Percentiles rank a stretch among this genome's conserved stretches.
phyloP scores from a whole-genome alignment of 2,888 invertebrate genomes.

The Apodemia hepburni region DNA sequence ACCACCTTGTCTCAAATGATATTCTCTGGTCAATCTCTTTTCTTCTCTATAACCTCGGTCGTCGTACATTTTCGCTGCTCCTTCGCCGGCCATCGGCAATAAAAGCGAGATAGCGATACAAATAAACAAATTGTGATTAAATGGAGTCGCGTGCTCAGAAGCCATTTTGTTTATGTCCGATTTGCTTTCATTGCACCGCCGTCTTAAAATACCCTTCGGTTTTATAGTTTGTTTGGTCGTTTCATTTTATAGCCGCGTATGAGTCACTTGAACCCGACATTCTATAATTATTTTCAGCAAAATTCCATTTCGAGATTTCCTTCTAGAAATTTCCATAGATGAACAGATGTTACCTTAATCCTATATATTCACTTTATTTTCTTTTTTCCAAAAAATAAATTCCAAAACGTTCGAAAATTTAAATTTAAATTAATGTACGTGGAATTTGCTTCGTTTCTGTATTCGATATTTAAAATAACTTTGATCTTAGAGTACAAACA shows the following conservation, averaged over 20 bases:
- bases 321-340: conserved; percentile 21
- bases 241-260: conserved; percentile 50
- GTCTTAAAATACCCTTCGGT: conserved; percentile 38
- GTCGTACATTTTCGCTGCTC: conserved; percentile 59
- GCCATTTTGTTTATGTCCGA: conserved; percentile 71
- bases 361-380: neutral
- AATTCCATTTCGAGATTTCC: conserved; percentile 1
- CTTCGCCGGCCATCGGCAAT: conserved; percentile 63
- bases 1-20: conserved; percentile 84
- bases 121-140: conserved; percentile 74
- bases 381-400: neutral
- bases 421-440: neutral
- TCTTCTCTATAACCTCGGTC: conserved; percentile 58
- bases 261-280: conserved; percentile 41
- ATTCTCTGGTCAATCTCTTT: conserved; percentile 77
- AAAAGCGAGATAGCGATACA: conserved; percentile 69
- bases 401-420: neutral
- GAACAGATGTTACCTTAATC: neutral
- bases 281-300: conserved; percentile 19
- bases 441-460: neutral
- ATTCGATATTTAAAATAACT: neutral
- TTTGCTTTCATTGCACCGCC: conserved; percentile 44
- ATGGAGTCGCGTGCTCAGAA: conserved; percentile 63
- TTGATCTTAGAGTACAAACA: neutral
- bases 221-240: conserved; percentile 36